Evolutionary conservation across 2,888 invertebrate genomes (phyloP).

Genomic region (Lycophotia porphyrea): DNA sequence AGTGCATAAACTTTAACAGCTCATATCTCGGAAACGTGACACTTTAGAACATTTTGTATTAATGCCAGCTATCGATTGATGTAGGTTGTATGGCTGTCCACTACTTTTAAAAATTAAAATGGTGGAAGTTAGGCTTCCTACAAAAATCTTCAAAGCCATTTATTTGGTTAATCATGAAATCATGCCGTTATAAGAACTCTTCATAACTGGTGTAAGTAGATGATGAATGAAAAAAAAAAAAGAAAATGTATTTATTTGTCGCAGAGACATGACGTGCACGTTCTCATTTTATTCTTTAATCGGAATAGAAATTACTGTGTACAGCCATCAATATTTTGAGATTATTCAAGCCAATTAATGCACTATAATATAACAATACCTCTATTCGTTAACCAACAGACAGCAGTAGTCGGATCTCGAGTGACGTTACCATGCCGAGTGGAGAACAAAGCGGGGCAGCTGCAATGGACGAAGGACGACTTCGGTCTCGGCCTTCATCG

Average conservation of each 20-base stretch:
- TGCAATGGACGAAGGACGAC: constrained; percentile 99
- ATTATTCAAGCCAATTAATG: not conserved
- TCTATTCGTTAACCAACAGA: constrained; percentile 85
- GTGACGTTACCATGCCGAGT: constrained; percentile 97
- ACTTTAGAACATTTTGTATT: no score
- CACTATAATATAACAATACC: not conserved
- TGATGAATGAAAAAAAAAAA: no score
- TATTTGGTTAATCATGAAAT: no score
- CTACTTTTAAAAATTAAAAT: no score
- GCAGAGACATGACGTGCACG: no score
- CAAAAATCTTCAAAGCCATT: no score
- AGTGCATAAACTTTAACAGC: no score
- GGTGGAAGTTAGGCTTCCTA: no score
- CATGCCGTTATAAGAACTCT: not conserved
- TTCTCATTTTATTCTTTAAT: not conserved
- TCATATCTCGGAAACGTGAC: no score
- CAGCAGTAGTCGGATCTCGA: constrained; percentile 96
- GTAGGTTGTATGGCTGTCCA: no score
- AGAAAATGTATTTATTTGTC: no score
- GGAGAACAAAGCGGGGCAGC: constrained; percentile 95
- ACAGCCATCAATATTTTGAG: not conserved
- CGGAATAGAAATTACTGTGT: not conserved
- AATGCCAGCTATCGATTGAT: no score
- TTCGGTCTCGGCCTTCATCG: constrained; percentile 98
- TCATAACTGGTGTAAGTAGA: not conserved